Evolutionary conservation across 2,888 invertebrate species (phyloP), one percentile per base, ranked within the genome.

Genomic region (Adelognathus sp.): DNA sequence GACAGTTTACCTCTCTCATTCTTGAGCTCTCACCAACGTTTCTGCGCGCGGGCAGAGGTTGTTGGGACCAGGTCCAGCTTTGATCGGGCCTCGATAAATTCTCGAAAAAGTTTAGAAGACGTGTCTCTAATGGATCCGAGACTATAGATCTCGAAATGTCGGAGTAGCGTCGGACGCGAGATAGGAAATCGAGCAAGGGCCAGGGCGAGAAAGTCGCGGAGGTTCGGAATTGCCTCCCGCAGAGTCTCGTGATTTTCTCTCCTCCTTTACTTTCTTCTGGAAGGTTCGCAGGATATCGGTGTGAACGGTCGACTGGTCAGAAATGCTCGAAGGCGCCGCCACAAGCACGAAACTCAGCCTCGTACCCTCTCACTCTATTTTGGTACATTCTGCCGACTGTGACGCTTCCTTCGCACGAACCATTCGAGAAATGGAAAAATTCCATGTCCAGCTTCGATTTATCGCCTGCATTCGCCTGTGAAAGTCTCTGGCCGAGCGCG

Each of bases 11-110:
- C 52, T 24, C 39, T 58, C 31, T 21, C 33, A 11, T 27, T 33
- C 54, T 44, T 11, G 18, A 16, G 14, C 21, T 33, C 36, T 44
- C 44, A 41, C 39, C 44, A 33, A 36, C 18, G 36, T 52, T 66
- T 36, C 64, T 52, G 50, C 36, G 41, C 41, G 44, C 69, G 44
- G 56, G 39, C 11, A 24, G 16, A 33, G 70, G 44, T 54, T 14
- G 56, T 29, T n/a, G n/a, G n/a, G n/a, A 76, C 63, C 50, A 50
- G 56, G 44, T 76, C 60, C 18, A 76, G 31, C 73, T 66, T 69
- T 76, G 80, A 82, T 85, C 81, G 84, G 67, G n/a, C 72, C 74
- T 76, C 75, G 84, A 85, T 85, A 85, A 85, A 85, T 85, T 81
- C 82, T 81, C 60, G 69, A 78, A 56, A 78, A 80, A 85, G 80